These are phyloP conservation scores for Plebejus anna DNA, from an alignment of 2,888 invertebrate species.

Conservation along the genomic window DNA sequence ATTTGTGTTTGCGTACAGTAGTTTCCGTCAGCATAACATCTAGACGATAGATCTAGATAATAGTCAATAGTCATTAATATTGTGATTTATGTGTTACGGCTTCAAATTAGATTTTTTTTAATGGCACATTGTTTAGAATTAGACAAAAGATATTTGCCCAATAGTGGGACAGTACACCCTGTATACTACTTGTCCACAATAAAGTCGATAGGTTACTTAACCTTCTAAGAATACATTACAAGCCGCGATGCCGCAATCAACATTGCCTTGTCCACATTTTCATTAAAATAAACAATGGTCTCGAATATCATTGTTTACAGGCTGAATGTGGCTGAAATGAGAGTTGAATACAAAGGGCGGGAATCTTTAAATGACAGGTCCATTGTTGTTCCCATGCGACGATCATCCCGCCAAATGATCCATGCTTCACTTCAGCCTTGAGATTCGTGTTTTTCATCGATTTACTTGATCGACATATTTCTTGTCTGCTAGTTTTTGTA, in stretches of 20 bases:
- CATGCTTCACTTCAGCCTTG: constrained; percentile 6
- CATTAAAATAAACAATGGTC: constrained; percentile 22
- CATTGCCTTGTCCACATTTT: constrained; percentile 10
- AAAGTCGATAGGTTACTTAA: too few relatives aligned
- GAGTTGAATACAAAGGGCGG: constrained; percentile 15
- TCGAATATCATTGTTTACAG: constrained; percentile 28
- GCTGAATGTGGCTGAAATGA: constrained; percentile 21
- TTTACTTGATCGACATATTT: neutral
- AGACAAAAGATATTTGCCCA: too few relatives aligned
- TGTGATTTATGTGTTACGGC: too few relatives aligned
- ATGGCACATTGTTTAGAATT: too few relatives aligned
- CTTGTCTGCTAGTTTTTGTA: neutral
- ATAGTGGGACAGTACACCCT: too few relatives aligned
- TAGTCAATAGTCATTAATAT: neutral
- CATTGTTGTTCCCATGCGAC: constrained; percentile 20
- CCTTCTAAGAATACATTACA: neutral
- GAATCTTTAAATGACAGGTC: constrained; percentile 23
- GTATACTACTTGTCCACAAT: too few relatives aligned
- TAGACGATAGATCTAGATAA: too few relatives aligned
- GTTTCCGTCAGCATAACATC: neutral
- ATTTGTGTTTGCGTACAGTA: neutral
- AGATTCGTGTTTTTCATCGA: neutral
- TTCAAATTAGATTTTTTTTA: too few relatives aligned
- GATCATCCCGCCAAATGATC: constrained; percentile 14
- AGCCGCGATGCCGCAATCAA: neutral